A percentile compares a stretch with the other conserved stretches of the same genome.
Conservation (phyloP, 2,113 vertebrate genomes). For the Dasypus novemcinctus region DNA sequence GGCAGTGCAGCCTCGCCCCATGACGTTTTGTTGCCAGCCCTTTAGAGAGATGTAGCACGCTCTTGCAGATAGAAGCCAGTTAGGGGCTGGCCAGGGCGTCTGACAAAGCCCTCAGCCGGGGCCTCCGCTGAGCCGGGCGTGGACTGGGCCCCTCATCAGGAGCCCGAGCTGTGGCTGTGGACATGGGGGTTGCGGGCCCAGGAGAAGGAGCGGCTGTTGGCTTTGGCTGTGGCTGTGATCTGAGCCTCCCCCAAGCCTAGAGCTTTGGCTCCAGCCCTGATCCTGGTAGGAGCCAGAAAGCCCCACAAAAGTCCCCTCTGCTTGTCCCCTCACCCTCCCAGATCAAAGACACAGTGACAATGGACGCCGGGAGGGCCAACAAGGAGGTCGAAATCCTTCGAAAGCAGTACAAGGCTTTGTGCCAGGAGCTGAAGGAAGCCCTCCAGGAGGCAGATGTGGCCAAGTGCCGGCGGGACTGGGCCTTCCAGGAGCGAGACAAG, state of each 20-base stretch:
- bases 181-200: not conserved
- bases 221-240: not conserved
- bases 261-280: not conserved
- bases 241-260: not conserved
- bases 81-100: not conserved
- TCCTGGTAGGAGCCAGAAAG: not conserved
- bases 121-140: not conserved
- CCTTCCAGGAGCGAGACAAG: conserved; percentile 98
- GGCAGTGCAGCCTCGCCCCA: accelerated
- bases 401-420: conserved; percentile 95
- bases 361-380: conserved; percentile 94
- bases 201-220: not conserved
- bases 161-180: accelerated
- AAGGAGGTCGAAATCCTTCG: conserved; percentile 96
- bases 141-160: not conserved
- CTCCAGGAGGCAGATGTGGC: conserved; percentile 97
- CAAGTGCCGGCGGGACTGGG: conserved; percentile 97
- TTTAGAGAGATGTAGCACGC: not conserved
- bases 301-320: not conserved
- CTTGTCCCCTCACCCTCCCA: conserved; percentile 74
- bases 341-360: conserved; percentile 95
- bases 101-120: too few species aligned
- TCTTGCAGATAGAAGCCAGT: not conserved
- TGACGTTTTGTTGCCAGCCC: not conserved
- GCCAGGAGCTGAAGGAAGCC: conserved; percentile 96